Evolutionary conservation across 2,888 invertebrate genomes (phyloP).

Genomic region (Drosophila affinis): DNA sequence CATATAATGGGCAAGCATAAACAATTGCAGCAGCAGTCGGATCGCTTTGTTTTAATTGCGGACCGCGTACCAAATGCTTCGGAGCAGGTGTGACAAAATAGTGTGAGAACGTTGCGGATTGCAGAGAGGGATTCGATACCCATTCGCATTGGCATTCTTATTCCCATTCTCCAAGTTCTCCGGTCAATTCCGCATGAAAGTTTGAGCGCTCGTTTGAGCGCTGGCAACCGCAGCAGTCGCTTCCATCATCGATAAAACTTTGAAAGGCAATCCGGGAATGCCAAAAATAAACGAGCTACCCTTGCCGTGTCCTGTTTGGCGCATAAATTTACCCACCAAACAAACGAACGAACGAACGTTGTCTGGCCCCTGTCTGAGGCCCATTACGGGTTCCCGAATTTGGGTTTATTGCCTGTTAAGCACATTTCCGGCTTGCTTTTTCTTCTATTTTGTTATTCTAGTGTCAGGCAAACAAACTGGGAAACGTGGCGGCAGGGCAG

Average conservation of each 20-base stretch:
- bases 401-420: constrained; percentile 72
- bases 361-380: constrained; percentile 65
- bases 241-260: constrained; percentile 71
- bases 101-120: constrained; percentile 55
- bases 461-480: constrained; percentile 34
- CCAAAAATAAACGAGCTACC: constrained; percentile 57
- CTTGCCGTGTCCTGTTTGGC: constrained; percentile 45
- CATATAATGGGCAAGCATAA: constrained; percentile 47
- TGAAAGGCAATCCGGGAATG: constrained; percentile 48
- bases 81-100: constrained; percentile 63
- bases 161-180: constrained; percentile 23
- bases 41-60: constrained; percentile 49
- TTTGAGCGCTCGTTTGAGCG: constrained; percentile 25
- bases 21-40: constrained; percentile 51
- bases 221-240: constrained; percentile 15
- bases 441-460: constrained; percentile 41
- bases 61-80: constrained; percentile 40
- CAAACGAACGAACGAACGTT: constrained; percentile 43
- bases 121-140: constrained; percentile 12
- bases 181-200: constrained; percentile 59
- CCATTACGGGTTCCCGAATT: constrained; percentile 61
- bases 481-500: not conserved
- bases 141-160: not conserved
- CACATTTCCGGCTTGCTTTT: constrained; percentile 68
- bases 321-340: constrained; percentile 47